phyloP scores from a whole-genome alignment of 2,797 vertebrate genomes.

The Agapornis canus region DNA sequence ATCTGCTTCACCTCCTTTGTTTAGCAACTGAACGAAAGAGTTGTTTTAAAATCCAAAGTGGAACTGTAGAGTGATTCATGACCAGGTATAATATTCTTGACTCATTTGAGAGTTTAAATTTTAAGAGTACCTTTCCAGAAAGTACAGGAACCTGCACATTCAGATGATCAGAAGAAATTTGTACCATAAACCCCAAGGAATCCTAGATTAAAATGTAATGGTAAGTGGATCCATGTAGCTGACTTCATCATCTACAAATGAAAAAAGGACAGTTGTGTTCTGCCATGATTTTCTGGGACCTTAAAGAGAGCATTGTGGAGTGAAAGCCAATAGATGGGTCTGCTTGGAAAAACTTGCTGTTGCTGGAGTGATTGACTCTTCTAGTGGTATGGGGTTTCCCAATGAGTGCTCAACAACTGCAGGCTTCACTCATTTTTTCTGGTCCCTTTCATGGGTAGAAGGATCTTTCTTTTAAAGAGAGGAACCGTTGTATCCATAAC shows the following conservation, averaged over 20 bases:
- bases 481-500: not conserved
- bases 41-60: not conserved
- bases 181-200: not conserved
- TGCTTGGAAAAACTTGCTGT: not conserved
- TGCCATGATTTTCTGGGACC: not conserved
- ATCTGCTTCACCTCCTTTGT: slow-evolving; percentile 4
- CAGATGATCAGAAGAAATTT: not conserved
- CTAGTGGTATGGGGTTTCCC: not conserved
- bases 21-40: not conserved
- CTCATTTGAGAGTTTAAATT: not conserved
- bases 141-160: not conserved
- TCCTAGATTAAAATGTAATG: not conserved
- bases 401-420: not conserved
- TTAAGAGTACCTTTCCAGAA: not conserved
- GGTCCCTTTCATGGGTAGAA: not conserved
- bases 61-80: not conserved
- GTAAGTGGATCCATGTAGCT: not conserved
- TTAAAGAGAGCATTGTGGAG: not conserved
- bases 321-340: not conserved
- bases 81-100: not conserved
- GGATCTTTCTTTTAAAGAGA: not conserved
- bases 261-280: not conserved
- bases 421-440: not conserved
- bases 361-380: not conserved
- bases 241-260: not conserved